Conservation (phyloP, 2,113 vertebrate genomes). For the Archocentrus centrarchus region DNA sequence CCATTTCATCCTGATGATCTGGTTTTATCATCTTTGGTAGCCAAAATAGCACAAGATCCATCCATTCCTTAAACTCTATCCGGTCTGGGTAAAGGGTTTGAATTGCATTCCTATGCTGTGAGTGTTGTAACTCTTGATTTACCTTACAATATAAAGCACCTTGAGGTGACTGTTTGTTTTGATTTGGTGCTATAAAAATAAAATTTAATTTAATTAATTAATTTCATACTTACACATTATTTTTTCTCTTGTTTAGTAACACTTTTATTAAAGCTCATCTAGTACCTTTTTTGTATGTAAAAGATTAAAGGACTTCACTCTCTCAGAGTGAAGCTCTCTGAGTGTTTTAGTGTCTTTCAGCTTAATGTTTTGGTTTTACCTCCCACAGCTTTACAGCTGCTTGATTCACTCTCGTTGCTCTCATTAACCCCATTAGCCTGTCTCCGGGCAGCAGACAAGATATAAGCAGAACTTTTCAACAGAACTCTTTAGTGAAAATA, state of each 20-base stretch:
- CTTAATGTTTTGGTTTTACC: background rate
- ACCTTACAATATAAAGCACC: too few relatives aligned
- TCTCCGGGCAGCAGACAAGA: accelerated
- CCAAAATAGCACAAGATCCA: background rate
- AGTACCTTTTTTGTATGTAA: background rate
- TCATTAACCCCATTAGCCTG: background rate
- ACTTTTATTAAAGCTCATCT: background rate
- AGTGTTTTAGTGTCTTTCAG: background rate
- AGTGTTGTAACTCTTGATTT: background rate
- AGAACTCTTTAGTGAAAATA: background rate
- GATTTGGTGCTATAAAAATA: too few relatives aligned
- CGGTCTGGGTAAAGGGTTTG: background rate
- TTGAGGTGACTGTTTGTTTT: too few relatives aligned
- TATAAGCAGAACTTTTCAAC: background rate
- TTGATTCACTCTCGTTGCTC: too few relatives aligned
- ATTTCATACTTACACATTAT: background rate
- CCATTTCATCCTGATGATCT: background rate
- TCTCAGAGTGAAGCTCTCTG: too few relatives aligned
- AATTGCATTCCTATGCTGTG: background rate
- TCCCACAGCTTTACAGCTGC: background rate
- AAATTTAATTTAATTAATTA: background rate
- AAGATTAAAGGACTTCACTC: too few relatives aligned
- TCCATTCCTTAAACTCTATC: accelerated
- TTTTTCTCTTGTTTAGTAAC: background rate
- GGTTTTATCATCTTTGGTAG: background rate